Evolutionary conservation across 2,888 invertebrate genomes (phyloP), one percentile per base, ranked within the genome.

Genomic region (Amphimallon solstitiale): DNA sequence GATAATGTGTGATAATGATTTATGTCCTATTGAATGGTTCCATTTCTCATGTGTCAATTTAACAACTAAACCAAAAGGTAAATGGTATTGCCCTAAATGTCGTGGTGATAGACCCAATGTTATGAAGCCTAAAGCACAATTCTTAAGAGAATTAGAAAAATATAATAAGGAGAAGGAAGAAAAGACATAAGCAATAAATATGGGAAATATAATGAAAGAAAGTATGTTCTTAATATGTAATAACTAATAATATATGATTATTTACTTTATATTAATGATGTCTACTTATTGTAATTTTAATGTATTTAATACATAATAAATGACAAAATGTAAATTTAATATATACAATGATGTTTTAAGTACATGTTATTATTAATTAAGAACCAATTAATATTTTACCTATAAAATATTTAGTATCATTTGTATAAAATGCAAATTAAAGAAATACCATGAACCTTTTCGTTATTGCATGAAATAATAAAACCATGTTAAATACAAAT

Each of bases 81-180:
- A 94, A 80, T 96, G 96, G 93, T 97, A 92, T 82, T 97, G 97
- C 83, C 96, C 96, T 7, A 94, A 95, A 81, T 97, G 97, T 82
- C 88, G 89, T 40, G 91, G 91, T 74, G 92, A 92, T 76, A 84
- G 92, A 71, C 92, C 92, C 81, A 92, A 92, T 78, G 88, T 94
- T 5, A 95, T 95, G 95, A 95, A 95, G 83, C 94, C 94, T 4
- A 94, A 94, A 83, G 92, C 93, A 67, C 94, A 94, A 81, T 95
- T 95, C 80, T 85, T 95, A 7, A 92, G 94, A 80, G 95, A 95
- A 80, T 84, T 95, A 69, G 94, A 94, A 83, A 89, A 93, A 79
- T 95, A 94, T 82, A 95, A 95, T 80, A 92, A 92, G 82, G 94
- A 95, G 78, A 94, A 94, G 78, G 95, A 95, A 79, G 94, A 95